Base-by-base conservation (phyloP, 1,140 invertebrate species). In the Musca vetustissima region DNA sequence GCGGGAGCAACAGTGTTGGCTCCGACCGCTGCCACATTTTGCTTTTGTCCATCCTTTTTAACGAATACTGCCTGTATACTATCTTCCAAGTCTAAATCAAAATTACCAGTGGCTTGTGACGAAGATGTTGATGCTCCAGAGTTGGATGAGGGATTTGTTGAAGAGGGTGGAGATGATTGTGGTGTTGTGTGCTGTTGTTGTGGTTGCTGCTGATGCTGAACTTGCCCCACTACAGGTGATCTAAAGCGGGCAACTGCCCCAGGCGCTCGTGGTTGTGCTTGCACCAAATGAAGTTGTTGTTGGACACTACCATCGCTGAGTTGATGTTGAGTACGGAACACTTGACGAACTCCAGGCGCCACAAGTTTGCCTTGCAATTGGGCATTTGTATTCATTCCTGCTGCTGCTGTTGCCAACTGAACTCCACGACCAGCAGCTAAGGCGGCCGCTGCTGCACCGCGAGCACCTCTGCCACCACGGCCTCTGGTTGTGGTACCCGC, bases 61-160 rank as follows among this genome's bases (percentile, higher is more conserved):
- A 81, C 70, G 22, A 81, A 74, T 0, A 76, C 77, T 2, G 79
- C 79, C 50, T 79, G 75, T 36, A 81, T 81, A 22, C 77, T 73
- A 21, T 81, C 79, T 66, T 81, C 79, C 22, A 81, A 49, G 55
- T 81, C 79, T 43, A 80, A 24, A 1, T 74, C 78, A 59, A 65
- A 66, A 61, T 64, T 68, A 21, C 55, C 53, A 8, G 22, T 25
- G 1, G 64, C 6, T 17, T 6, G 57, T 24, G 52, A 52, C n/a
- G 47, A 32, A n/a, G 43, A 2, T 59, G 55, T 69, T 7, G 68
- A 64, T 6, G 68, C 64, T 6, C 71, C 43, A 2, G 66, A 57
- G 0, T 66, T 48, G 19, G 49, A 49, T 11, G 25, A 50, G 8
- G 9, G 36, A 14, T 47, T 21, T 47, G 50, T 7, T 13, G 36